These are phyloP conservation scores for Empidonax alnorum DNA, from an alignment of 2,113 vertebrate species.

Conservation along the genomic window DNA sequence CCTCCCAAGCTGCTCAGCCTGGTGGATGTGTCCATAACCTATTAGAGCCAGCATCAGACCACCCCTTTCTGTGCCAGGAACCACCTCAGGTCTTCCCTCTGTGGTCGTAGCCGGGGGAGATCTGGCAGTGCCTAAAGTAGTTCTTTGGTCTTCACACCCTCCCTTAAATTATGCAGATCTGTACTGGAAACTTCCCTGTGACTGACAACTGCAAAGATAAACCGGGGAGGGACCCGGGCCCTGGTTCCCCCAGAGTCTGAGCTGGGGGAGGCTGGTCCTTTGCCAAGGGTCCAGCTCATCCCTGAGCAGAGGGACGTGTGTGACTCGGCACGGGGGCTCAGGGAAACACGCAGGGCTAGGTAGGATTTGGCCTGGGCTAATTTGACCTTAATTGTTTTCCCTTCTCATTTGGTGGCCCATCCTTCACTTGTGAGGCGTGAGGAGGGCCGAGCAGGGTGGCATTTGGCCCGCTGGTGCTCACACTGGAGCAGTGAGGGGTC, in stretches of 20 bases:
- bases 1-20: background rate
- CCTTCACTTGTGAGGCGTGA: accelerated
- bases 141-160: background rate
- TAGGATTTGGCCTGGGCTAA: background rate
- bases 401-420: background rate
- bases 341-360: background rate
- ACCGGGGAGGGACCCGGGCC: background rate
- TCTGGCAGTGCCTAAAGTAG: background rate
- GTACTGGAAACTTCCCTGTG: background rate
- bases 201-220: background rate
- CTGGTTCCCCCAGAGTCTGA: background rate
- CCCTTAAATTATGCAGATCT: background rate
- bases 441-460: background rate
- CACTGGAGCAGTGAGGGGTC: background rate
- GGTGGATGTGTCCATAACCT: background rate
- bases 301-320: accelerated
- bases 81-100: background rate
- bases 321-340: background rate
- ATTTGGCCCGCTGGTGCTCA: background rate
- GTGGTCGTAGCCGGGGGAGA: background rate
- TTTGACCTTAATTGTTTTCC: background rate
- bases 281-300: background rate
- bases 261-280: background rate
- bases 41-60: background rate
- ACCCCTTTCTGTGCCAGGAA: background rate